Conservation (phyloP, 2,797 vertebrate genomes). For the Pantherophis alleghaniensis region DNA sequence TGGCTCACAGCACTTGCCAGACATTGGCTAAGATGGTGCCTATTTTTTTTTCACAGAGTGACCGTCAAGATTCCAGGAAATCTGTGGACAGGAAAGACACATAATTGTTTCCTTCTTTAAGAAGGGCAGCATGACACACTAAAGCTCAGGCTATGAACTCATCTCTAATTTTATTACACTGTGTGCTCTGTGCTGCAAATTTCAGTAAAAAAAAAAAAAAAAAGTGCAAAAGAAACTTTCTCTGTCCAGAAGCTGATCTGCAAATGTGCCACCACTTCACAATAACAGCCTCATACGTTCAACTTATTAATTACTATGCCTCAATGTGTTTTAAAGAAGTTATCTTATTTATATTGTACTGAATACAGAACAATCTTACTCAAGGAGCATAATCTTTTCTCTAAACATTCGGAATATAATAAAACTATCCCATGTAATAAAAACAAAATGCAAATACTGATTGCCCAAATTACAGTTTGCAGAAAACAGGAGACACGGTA, state of each 20-base stretch:
- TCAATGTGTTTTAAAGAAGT: background rate
- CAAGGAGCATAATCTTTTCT: background rate
- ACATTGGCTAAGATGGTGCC: constrained; percentile 14
- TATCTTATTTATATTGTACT: rapidly evolving
- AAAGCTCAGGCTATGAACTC: constrained; percentile 5
- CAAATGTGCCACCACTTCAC: background rate
- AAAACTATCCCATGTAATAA: background rate
- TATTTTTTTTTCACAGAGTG: constrained; percentile 19
- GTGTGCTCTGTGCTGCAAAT: background rate
- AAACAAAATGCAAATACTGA: background rate
- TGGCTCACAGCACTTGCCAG: constrained; percentile 18
- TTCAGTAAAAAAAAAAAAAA: background rate
- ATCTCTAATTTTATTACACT: constrained; percentile 16
- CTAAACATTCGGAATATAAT: constrained; percentile 9
- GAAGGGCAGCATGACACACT: constrained; percentile 7
- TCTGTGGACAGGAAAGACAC: constrained; percentile 27
- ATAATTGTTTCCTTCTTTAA: constrained; percentile 40
- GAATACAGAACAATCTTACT: background rate
- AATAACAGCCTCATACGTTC: background rate
- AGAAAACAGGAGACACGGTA: background rate
- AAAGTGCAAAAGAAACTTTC: background rate
- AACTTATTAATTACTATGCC: background rate
- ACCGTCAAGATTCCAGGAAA: constrained; percentile 34
- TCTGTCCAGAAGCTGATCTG: background rate
- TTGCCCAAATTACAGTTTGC: constrained; percentile 1